These are phyloP conservation scores for Phorcus lineatus DNA, from an alignment of 2,888 invertebrate genomes.

Conservation along the genomic window DNA sequence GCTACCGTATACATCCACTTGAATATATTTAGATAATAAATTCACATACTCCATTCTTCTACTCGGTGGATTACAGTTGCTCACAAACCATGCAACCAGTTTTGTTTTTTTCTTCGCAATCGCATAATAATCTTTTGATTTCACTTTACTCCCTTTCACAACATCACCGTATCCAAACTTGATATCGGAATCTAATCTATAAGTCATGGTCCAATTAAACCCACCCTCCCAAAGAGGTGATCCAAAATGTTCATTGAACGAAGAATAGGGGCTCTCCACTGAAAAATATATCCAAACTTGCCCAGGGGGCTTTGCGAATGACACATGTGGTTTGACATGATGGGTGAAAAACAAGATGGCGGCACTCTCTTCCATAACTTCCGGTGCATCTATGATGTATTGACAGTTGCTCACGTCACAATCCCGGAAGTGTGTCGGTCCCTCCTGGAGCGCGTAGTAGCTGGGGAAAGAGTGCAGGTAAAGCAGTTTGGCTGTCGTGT, in stretches of 20 bases:
- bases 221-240: slow-evolving; percentile 7
- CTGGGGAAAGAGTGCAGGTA: neutral
- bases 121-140: slow-evolving; percentile 13
- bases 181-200: slow-evolving; percentile 33
- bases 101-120: slow-evolving; percentile 32
- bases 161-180: slow-evolving; percentile 30
- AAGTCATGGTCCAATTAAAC: slow-evolving; percentile 39
- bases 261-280: neutral
- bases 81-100: slow-evolving; percentile 52
- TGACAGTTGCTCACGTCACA: neutral
- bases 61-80: slow-evolving; percentile 46
- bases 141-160: neutral
- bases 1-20: slow-evolving; percentile 48
- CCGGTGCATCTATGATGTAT: neutral
- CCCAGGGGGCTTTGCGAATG: neutral
- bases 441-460: neutral
- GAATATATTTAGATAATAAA: slow-evolving; percentile 42
- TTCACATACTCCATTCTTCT: slow-evolving; percentile 45
- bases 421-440: neutral
- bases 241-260: neutral
- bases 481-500: neutral
- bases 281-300: slow-evolving; percentile 14
- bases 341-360: neutral
- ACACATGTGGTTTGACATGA: neutral
- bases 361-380: neutral